phyloP scores from a whole-genome alignment of 2,888 invertebrate species.

The Fabriciana adippe region DNA sequence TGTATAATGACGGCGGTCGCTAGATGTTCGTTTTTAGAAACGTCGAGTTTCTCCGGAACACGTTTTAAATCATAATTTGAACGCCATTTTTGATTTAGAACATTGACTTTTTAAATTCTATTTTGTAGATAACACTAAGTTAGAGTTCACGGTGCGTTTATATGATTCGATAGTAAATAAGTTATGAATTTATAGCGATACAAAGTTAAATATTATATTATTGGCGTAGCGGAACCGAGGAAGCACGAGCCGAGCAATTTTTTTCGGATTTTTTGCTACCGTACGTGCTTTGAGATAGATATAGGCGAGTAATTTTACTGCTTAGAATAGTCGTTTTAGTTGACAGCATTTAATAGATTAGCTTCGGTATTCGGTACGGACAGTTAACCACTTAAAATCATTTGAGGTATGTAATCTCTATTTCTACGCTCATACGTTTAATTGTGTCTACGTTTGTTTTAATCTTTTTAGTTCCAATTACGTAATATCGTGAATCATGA shows the following conservation, averaged over 20 bases:
- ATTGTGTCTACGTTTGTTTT: constrained; percentile 30
- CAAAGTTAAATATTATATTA: constrained; percentile 25
- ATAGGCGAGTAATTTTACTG: constrained; percentile 22
- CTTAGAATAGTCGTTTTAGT: constrained; percentile 34
- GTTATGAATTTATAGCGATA: constrained; percentile 22
- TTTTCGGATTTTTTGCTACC: constrained; percentile 27
- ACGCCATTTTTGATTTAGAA: constrained; percentile 78
- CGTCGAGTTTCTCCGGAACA: constrained; percentile 81
- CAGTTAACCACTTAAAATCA: constrained; percentile 53
- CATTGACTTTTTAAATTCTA: constrained; percentile 71
- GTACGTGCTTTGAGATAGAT: constrained; percentile 23
- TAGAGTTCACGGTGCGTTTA: constrained; percentile 30
- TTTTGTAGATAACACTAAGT: constrained; percentile 36
- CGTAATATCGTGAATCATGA: constrained; percentile 28
- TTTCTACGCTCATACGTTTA: constrained; percentile 43
- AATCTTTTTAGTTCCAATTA: constrained; percentile 35
- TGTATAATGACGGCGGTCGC: constrained; percentile 71
- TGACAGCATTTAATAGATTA: constrained; percentile 51
- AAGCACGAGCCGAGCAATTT: constrained; percentile 25
- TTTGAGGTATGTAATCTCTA: constrained; percentile 48
- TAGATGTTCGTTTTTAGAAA: constrained; percentile 79
- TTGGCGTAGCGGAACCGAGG: constrained; percentile 32
- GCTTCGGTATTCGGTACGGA: constrained; percentile 47
- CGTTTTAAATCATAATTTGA: constrained; percentile 82
- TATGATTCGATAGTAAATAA: constrained; percentile 25